Evolutionary conservation across 2,797 vertebrate species (phyloP).

Genomic region (Amblyraja radiata): DNA sequence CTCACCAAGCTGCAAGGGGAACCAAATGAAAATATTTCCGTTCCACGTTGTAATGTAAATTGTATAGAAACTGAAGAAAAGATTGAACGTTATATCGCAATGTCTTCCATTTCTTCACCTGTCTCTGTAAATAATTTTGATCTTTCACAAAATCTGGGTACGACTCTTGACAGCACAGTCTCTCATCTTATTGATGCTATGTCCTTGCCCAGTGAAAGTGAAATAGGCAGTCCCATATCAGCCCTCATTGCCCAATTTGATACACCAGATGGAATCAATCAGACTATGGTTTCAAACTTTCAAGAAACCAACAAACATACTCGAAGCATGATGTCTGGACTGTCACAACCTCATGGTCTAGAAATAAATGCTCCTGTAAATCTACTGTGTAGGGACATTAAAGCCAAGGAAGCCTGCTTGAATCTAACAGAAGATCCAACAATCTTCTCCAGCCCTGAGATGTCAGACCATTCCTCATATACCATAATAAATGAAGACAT

Average conservation of each 20-base stretch:
- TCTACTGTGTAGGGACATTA: constrained; percentile 41
- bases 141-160: constrained; percentile 53
- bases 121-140: constrained; percentile 45
- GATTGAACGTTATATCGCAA: constrained; percentile 37
- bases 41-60: neutral
- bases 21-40: neutral
- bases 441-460: constrained; percentile 61
- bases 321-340: constrained; percentile 38
- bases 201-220: constrained; percentile 66
- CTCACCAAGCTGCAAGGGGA: neutral
- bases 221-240: constrained; percentile 74
- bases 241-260: constrained; percentile 77
- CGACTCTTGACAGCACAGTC: constrained; percentile 73
- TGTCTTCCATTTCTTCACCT: constrained; percentile 47
- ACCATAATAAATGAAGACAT: constrained; percentile 66
- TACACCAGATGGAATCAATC: constrained; percentile 52
- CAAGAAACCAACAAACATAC: constrained; percentile 40
- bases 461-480: constrained; percentile 60
- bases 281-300: constrained; percentile 45
- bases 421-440: constrained; percentile 48
- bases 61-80: neutral
- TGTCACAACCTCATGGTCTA: constrained; percentile 39
- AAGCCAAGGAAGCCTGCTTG: constrained; percentile 44
- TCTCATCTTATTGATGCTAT: constrained; percentile 83
- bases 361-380: constrained; percentile 45